phyloP scores from a whole-genome alignment of 1,140 invertebrate genomes.

The Eumaeus atala region DNA sequence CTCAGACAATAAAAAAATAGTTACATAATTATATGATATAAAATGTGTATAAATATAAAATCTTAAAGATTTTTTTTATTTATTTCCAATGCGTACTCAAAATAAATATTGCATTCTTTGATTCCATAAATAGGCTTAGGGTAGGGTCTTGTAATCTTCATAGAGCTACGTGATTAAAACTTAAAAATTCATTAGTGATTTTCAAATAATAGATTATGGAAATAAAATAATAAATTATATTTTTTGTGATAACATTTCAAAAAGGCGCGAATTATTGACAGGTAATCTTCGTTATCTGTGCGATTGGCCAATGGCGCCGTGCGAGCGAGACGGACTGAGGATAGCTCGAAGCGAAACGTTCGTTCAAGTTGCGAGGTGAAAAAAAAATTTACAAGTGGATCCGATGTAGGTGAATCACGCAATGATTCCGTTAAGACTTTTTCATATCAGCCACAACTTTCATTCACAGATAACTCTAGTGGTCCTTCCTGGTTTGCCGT shows the following conservation, averaged over 20 bases:
- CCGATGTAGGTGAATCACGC: neutral
- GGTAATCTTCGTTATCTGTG: constrained; percentile 17
- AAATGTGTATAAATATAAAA: too few species aligned
- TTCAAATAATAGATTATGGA: neutral
- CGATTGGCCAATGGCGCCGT: constrained; percentile 24
- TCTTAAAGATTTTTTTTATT: too few species aligned
- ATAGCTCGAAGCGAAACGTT: constrained; percentile 48
- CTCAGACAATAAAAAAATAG: too few species aligned
- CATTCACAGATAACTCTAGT: neutral
- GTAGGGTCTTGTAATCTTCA: neutral
- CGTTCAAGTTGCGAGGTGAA: constrained; percentile 11
- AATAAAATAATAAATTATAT: neutral
- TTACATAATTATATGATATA: too few species aligned
- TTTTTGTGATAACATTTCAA: neutral
- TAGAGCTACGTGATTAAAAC: neutral
- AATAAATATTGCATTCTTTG: too few species aligned
- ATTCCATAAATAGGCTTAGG: too few species aligned
- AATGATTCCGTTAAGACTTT: neutral
- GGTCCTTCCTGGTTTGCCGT: too few species aligned
- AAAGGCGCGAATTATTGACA: neutral
- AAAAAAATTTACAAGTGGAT: constrained; percentile 3
- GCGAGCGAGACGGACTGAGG: constrained; percentile 53
- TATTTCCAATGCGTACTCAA: too few species aligned
- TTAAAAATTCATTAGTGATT: neutral
- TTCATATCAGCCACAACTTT: neutral